phyloP scores from a whole-genome alignment of 2,113 vertebrate species.

The Petroica traversi region DNA sequence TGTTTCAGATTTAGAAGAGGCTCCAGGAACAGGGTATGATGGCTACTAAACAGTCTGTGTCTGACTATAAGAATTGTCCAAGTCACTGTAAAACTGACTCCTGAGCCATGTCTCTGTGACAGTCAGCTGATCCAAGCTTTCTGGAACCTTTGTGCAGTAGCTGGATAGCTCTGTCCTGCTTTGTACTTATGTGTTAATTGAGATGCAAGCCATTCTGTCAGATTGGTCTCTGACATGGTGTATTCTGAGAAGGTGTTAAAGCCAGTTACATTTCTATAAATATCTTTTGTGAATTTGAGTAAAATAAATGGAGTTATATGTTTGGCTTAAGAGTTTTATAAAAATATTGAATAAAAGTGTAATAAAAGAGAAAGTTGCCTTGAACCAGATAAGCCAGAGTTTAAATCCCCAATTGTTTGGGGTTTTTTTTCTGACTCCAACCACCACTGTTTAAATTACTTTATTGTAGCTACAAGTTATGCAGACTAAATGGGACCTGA shows the following conservation, averaged over 20 bases:
- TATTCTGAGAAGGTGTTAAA: neutral
- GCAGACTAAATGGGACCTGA: neutral
- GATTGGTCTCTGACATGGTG: neutral
- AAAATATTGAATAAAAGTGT: neutral
- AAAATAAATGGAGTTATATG: neutral
- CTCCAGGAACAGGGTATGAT: neutral
- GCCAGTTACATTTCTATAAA: neutral
- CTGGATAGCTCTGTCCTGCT: neutral
- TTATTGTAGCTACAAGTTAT: neutral
- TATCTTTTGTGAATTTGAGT: neutral
- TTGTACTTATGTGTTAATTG: neutral
- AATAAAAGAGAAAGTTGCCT: neutral
- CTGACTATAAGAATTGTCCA: neutral
- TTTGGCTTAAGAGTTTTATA: neutral
- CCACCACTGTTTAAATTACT: neutral
- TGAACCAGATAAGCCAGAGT: neutral
- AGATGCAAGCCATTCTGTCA: neutral
- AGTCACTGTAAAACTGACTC: neutral
- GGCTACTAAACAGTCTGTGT: neutral
- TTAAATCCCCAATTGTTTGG: neutral
- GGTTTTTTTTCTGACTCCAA: neutral
- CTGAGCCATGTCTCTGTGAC: neutral
- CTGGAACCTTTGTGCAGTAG: neutral
- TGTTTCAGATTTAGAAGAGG: neutral
- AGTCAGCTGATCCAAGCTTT: neutral